A percentile compares a stretch with the other conserved stretches of the same genome.
These are phyloP conservation scores for Gracilinanus agilis DNA, from an alignment of 2,113 vertebrate species.

Conservation along the genomic window DNA sequence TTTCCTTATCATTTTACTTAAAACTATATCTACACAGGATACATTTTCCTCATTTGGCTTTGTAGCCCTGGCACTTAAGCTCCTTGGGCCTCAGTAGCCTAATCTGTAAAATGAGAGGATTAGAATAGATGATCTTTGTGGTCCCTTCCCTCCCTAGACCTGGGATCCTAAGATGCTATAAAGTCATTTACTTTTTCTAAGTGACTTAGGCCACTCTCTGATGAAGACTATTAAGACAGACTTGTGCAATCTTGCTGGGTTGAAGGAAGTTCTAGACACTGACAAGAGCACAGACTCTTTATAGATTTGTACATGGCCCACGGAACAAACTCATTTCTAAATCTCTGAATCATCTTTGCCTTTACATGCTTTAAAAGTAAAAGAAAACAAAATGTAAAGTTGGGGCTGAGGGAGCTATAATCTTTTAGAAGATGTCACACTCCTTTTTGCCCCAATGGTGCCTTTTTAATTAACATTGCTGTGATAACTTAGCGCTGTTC, in stretches of 20 bases:
- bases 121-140: neutral
- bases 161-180: neutral
- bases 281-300: neutral
- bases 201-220: neutral
- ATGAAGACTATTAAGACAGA: neutral
- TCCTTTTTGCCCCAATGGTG: slow-evolving; percentile 46
- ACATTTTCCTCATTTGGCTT: neutral
- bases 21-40: neutral
- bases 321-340: neutral
- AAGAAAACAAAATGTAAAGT: slow-evolving; percentile 34
- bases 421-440: neutral
- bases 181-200: neutral
- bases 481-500: slow-evolving; percentile 26
- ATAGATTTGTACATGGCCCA: neutral
- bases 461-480: slow-evolving; percentile 64
- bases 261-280: neutral
- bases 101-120: neutral
- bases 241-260: neutral
- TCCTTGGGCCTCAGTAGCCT: neutral
- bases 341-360: neutral
- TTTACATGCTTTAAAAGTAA: slow-evolving; percentile 16
- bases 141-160: neutral
- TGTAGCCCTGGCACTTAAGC: neutral
- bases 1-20: neutral
- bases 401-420: neutral